A percentile compares a stretch with the other conserved stretches of the same genome.
Conservation (phyloP, 2,888 invertebrate genomes). For the Lasioglossum malachurum region DNA sequence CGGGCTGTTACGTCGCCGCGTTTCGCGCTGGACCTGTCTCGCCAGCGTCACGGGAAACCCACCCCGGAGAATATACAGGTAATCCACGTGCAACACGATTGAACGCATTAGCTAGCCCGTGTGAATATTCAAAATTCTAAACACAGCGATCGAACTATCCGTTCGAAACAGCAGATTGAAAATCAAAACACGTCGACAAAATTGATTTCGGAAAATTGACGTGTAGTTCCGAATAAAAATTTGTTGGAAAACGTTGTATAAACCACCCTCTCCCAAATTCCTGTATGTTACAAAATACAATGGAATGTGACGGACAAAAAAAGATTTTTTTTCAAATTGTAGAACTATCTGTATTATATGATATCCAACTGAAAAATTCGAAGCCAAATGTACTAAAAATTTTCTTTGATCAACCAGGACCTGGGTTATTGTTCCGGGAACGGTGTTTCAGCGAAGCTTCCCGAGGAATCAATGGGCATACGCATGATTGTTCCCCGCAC, state of each 20-base stretch:
- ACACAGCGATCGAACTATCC: background rate
- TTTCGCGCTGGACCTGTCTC: constrained; percentile 6
- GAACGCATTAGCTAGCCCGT: background rate
- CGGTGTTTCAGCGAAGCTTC: background rate
- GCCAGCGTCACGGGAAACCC: background rate
- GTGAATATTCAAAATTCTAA: background rate
- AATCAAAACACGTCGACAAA: background rate
- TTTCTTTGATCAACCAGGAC: background rate
- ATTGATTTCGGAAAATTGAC: background rate
- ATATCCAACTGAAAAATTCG: background rate
- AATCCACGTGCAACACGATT: background rate
- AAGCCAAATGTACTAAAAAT: background rate
- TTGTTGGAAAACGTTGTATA: background rate
- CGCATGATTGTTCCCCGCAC: background rate
- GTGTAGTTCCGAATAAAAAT: background rate
- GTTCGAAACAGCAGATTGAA: background rate
- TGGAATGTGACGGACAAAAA: background rate
- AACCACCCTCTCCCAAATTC: background rate
- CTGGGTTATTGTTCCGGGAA: background rate
- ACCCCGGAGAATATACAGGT: background rate
- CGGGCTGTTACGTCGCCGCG: background rate
- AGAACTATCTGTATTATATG: too few species aligned
- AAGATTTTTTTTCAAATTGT: too few species aligned
- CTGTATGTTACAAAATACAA: background rate
- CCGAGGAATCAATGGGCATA: background rate